Percentiles rank a stretch among this genome's conserved stretches.
These are phyloP conservation scores for Phenganax marumi DNA, from an alignment of 92 coral and sea anemone species.

Conservation along the genomic window DNA sequence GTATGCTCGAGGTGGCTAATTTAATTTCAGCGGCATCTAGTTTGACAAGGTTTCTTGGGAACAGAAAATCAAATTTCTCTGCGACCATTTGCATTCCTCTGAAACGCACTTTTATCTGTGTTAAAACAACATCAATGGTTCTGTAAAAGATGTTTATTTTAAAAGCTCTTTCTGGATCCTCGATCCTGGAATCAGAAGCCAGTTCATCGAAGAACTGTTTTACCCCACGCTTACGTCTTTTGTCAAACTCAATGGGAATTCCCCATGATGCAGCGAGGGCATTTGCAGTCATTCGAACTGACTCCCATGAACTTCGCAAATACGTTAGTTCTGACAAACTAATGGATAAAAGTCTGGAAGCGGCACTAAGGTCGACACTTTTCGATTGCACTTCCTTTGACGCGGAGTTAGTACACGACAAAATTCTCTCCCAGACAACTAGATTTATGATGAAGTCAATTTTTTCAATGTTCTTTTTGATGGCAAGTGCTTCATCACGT, in stretches of 20 bases:
- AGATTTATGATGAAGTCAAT: conserved; percentile 3
- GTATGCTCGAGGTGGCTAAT: conserved; percentile 1
- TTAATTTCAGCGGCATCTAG: conserved; percentile 1
- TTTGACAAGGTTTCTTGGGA: conserved; percentile 26
- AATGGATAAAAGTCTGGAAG: conserved; percentile 4
- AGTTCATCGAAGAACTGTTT: conserved; percentile 14
- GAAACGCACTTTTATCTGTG: conserved; percentile 2
- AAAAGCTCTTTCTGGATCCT: conserved; percentile 17
- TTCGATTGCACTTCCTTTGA: conserved; percentile 23
- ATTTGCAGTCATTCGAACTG: conserved; percentile 14
- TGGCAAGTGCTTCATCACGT: conserved; percentile 16
- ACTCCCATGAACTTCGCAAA: conserved; percentile 12
- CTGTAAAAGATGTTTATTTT: conserved; percentile 9
- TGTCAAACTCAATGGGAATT: conserved; percentile 21
- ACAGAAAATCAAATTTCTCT: conserved; percentile 22
- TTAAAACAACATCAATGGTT: conserved; percentile 23
- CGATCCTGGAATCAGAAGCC: conserved; percentile 14
- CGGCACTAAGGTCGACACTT: conserved; percentile 26
- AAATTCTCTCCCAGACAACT: conserved; percentile 6
- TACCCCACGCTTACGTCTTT: conserved; percentile 21
- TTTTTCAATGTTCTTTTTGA: background rate
- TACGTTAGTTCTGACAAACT: conserved; percentile 16
- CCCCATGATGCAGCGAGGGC: conserved; percentile 22
- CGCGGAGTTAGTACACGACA: conserved; percentile 8
- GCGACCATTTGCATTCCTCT: conserved; percentile 20